Conservation (phyloP, 2,888 invertebrate species). For the Andrena praecox region DNA sequence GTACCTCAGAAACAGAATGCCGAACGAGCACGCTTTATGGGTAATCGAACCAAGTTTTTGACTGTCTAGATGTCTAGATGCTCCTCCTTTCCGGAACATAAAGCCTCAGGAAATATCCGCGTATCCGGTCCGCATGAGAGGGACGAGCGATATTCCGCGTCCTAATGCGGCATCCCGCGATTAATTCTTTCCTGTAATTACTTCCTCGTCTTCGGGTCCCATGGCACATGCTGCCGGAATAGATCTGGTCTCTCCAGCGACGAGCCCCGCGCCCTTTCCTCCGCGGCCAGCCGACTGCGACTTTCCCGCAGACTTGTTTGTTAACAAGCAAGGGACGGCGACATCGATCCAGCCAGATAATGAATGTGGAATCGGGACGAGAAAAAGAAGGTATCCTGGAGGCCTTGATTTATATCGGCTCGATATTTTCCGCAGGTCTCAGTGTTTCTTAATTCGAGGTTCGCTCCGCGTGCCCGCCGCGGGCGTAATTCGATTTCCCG, state of each 20-base stretch:
- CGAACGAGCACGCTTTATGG: conserved; percentile 74
- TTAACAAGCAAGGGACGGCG: conserved; percentile 37
- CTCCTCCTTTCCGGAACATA: conserved; percentile 75
- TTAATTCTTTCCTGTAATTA: conserved; percentile 12
- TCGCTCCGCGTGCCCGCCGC: conserved; percentile 71
- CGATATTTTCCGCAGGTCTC: conserved; percentile 83
- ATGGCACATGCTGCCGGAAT: neutral
- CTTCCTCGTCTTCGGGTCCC: neutral
- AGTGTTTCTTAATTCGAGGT: conserved; percentile 84
- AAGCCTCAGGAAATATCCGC: conserved; percentile 66
- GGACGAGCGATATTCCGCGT: conserved; percentile 5
- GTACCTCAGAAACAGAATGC: conserved; percentile 78
- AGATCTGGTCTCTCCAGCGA: too few relatives aligned
- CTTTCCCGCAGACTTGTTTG: conserved; percentile 24
- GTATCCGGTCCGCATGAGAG: conserved; percentile 11
- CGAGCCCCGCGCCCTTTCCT: neutral
- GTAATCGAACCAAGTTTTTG: conserved; percentile 78
- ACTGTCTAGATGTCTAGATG: conserved; percentile 77
- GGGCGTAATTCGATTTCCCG: conserved; percentile 82
- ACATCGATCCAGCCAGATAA: conserved; percentile 49
- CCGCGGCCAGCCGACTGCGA: too few relatives aligned
- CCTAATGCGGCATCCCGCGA: neutral
- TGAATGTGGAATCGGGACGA: conserved; percentile 70
- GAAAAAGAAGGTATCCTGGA: conserved; percentile 75
- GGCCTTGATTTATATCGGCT: conserved; percentile 82